phyloP scores from a whole-genome alignment of 1,140 invertebrate species.

The Aphelinus certus region DNA sequence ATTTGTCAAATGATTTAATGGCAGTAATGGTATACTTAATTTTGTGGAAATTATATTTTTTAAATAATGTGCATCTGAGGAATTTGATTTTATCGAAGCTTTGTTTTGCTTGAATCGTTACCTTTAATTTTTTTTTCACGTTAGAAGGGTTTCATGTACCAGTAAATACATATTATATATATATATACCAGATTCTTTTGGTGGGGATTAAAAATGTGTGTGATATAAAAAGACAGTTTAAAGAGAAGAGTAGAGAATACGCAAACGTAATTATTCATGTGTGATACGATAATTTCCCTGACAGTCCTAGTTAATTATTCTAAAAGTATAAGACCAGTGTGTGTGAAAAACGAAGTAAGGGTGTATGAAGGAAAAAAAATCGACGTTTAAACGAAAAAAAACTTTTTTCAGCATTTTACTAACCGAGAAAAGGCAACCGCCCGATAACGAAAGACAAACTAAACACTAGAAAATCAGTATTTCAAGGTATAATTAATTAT shows the following conservation, averaged over 20 bases:
- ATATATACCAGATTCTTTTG: background rate
- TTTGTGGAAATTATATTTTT: constrained; percentile 15
- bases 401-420: constrained; percentile 34
- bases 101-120: constrained; percentile 12
- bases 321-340: background rate
- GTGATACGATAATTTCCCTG: too few species aligned
- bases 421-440: constrained; percentile 55
- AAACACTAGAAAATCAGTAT: constrained; percentile 59
- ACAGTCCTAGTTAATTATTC: too few species aligned
- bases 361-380: constrained; percentile 1
- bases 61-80: background rate
- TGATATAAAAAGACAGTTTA: constrained; percentile 2
- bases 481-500: constrained; percentile 54
- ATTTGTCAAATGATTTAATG: constrained; percentile 17
- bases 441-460: constrained; percentile 45
- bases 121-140: constrained; percentile 9
- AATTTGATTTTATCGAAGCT: constrained; percentile 20
- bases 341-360: background rate
- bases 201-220: constrained; percentile 6
- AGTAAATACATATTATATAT: background rate
- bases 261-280: too few species aligned
- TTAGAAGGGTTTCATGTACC: too few species aligned
- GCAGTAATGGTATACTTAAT: background rate
- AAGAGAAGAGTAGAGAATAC: background rate
- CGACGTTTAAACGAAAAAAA: constrained; percentile 2